A percentile compares a stretch with the other conserved stretches of the same genome.
These are phyloP conservation scores for Threskiornis aethiopicus DNA, from an alignment of 2,797 vertebrate genomes.

Conservation along the genomic window DNA sequence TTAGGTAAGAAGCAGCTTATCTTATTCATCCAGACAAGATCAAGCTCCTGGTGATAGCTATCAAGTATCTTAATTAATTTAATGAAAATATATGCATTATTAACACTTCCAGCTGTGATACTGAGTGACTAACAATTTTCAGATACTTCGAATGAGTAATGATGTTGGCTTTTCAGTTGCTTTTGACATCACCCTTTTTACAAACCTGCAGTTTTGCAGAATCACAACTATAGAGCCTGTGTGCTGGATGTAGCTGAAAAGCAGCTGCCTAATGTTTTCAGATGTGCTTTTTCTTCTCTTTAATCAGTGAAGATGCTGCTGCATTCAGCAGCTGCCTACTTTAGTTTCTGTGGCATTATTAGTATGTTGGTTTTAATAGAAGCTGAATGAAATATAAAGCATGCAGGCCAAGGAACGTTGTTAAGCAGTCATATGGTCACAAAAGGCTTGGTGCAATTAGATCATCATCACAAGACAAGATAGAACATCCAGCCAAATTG, in stretches of 20 bases:
- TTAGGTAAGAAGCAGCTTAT: not conserved
- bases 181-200: not conserved
- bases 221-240: accelerated
- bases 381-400: not conserved
- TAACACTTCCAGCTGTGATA: conserved; percentile 3
- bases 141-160: not conserved
- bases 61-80: conserved; percentile 9
- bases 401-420: not conserved
- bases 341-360: not conserved
- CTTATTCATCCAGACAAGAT: not conserved
- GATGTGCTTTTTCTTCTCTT: not conserved
- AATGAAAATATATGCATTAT: not conserved
- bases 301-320: not conserved
- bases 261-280: not conserved
- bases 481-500: not conserved
- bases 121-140: not conserved
- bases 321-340: not conserved
- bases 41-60: not conserved
- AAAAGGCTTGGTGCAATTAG: not conserved
- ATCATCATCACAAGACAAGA: not conserved
- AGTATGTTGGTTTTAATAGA: not conserved
- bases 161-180: not conserved
- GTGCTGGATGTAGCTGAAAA: not conserved
- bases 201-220: not conserved
- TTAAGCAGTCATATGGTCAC: not conserved